A percentile compares a stretch with the other conserved stretches of the same genome.
Conservation (phyloP, 1,140 invertebrate species). For the Colletes gigas region DNA sequence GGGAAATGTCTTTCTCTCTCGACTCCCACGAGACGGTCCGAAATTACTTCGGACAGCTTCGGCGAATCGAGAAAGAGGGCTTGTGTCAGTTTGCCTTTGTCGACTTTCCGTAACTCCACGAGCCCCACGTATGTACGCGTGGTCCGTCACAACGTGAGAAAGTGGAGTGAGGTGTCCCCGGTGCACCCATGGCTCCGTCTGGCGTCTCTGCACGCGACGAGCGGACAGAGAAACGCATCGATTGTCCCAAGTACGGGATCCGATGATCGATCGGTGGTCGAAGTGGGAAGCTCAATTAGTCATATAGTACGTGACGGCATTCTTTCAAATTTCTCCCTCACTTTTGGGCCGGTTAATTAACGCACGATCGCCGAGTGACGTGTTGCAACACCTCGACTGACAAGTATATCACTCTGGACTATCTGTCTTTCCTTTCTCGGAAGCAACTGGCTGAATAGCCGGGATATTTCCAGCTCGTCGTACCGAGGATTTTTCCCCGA, state of each 20-base stretch:
- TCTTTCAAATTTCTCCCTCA: constrained; percentile 1
- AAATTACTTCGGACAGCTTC: too few species aligned
- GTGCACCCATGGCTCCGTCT: too few species aligned
- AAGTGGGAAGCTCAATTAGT: not conserved
- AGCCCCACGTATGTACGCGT: too few species aligned
- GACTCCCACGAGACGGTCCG: too few species aligned
- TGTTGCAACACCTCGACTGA: not conserved
- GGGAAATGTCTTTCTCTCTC: too few species aligned
- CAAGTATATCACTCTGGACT: not conserved
- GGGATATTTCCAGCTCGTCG: not conserved
- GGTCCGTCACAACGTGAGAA: too few species aligned
- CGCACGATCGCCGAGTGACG: not conserved
- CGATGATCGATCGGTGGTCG: not conserved
- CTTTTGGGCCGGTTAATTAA: constrained; percentile 17
- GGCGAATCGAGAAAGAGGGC: too few species aligned
- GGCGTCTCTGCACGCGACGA: too few species aligned
- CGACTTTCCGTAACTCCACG: too few species aligned
- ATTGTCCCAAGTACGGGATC: not conserved
- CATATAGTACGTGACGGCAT: constrained; percentile 1
- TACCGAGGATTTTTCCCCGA: not conserved
- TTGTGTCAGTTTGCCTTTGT: too few species aligned
- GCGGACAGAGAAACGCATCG: not conserved
- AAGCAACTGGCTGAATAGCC: not conserved
- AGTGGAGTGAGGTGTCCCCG: too few species aligned
- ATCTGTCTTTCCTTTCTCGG: not conserved